Conservation (phyloP, 2,888 invertebrate species). For the Pammene fasciana region DNA sequence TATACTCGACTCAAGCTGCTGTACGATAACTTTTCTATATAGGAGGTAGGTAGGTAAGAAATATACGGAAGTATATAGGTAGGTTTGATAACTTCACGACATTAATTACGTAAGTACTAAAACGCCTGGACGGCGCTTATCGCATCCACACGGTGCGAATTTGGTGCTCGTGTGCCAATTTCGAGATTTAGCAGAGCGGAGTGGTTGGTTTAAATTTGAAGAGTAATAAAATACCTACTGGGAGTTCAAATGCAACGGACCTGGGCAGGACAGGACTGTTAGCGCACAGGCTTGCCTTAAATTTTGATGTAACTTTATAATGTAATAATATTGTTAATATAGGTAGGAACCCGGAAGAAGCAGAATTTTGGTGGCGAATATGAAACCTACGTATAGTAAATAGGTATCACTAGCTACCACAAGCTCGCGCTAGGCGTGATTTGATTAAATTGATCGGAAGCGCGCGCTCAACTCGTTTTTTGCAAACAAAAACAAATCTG, state of each 20-base stretch:
- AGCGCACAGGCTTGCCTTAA: no score
- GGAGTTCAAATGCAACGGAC: no score
- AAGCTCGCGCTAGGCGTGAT: background rate
- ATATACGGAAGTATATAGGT: conserved; percentile 1
- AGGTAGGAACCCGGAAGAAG: no score
- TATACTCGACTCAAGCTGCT: background rate
- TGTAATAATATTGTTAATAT: no score
- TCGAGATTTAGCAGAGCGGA: background rate
- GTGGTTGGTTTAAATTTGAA: background rate
- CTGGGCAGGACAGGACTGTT: no score
- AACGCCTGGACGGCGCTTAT: background rate
- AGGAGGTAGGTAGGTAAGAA: no score
- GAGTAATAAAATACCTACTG: no score
- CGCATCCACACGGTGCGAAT: background rate
- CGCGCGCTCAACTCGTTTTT: background rate
- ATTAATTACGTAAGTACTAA: background rate
- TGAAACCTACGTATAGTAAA: no score
- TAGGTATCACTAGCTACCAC: background rate
- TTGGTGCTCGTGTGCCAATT: background rate
- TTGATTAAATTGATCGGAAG: background rate
- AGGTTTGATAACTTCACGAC: background rate
- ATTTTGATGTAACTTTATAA: no score
- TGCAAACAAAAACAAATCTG: conserved; percentile 9
- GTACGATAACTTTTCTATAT: background rate
- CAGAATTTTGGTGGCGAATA: no score